phyloP scores from a whole-genome alignment of 2,888 invertebrate genomes.

The Margaritifera margaritifera region DNA sequence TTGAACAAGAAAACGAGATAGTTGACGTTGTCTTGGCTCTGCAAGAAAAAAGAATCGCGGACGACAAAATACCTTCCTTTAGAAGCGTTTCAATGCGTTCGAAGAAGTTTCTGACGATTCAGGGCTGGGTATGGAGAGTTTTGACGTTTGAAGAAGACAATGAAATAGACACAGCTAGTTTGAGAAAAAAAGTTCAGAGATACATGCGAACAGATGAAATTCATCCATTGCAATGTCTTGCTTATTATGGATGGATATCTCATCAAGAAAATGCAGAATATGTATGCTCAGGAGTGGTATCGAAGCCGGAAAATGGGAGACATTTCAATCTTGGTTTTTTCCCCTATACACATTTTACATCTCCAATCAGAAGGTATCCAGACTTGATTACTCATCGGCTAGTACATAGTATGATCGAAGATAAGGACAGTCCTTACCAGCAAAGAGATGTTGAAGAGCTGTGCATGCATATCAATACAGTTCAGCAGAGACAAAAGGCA shows the following conservation, averaged over 20 bases:
- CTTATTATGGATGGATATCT: constrained; percentile 21
- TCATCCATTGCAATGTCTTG: constrained; percentile 20
- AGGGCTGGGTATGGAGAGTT: too few relatives aligned
- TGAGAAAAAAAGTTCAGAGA: too few relatives aligned
- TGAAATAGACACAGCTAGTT: too few relatives aligned
- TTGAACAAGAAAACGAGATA: constrained; percentile 14
- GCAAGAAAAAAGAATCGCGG: constrained; percentile 15
- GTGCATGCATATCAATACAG: constrained; percentile 26
- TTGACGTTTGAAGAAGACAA: too few relatives aligned
- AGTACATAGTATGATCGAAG: constrained; percentile 29
- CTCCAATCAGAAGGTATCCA: constrained; percentile 27
- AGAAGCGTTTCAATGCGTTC: not conserved
- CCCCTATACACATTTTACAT: constrained; percentile 27
- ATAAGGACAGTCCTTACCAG: constrained; percentile 17
- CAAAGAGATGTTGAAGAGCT: constrained; percentile 23
- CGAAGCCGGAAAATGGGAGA: not conserved
- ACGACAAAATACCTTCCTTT: not conserved
- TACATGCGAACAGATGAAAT: constrained; percentile 11
- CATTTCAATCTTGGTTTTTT: constrained; percentile 31
- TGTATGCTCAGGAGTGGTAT: constrained; percentile 8
- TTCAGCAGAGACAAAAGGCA: constrained; percentile 19
- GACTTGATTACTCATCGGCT: constrained; percentile 32
- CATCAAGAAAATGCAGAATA: constrained; percentile 22
- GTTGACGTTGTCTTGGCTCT: constrained; percentile 22
- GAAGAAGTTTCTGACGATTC: too few relatives aligned